These are phyloP conservation scores for Coenonympha arcania DNA, from an alignment of 2,888 invertebrate genomes.

Conservation along the genomic window DNA sequence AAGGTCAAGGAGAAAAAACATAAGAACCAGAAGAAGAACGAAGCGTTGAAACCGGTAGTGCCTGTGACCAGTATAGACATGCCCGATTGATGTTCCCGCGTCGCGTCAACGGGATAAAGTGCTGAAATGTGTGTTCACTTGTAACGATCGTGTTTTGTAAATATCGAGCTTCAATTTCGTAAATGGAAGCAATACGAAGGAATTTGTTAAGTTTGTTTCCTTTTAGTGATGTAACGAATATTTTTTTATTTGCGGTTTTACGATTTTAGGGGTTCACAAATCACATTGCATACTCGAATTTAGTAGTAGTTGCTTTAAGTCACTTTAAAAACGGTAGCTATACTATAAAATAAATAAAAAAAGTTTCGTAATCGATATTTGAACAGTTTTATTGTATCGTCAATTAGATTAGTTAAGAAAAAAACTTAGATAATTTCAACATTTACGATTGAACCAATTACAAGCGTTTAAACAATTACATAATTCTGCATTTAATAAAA, in stretches of 20 bases:
- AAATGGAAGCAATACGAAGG: slow-evolving; percentile 59
- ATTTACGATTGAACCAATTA: too few relatives aligned
- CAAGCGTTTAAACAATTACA: too few relatives aligned
- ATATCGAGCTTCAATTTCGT: slow-evolving; percentile 44
- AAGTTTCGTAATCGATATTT: too few relatives aligned
- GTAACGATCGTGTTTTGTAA: slow-evolving; percentile 39
- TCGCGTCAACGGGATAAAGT: slow-evolving; percentile 1
- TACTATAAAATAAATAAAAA: too few relatives aligned
- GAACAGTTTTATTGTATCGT: too few relatives aligned
- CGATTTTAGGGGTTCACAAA: too few relatives aligned
- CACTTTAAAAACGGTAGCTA: too few relatives aligned
- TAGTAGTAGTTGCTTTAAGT: too few relatives aligned
- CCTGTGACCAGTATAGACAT: slow-evolving; percentile 92
- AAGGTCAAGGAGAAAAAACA: slow-evolving; percentile 74
- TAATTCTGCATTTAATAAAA: too few relatives aligned
- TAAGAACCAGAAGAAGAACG: slow-evolving; percentile 82
- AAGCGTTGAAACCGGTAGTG: slow-evolving; percentile 87
- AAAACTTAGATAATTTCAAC: too few relatives aligned
- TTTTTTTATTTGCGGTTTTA: background rate
- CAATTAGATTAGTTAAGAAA: too few relatives aligned
- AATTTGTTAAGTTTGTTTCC: slow-evolving; percentile 60
- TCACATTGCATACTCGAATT: too few relatives aligned
- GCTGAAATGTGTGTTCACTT: slow-evolving; percentile 55
- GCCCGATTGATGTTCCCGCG: slow-evolving; percentile 80
- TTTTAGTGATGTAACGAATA: slow-evolving; percentile 12